Evolutionary conservation across 2,797 vertebrate species (phyloP).

Genomic region (Chelidonichthys spinosus): DNA sequence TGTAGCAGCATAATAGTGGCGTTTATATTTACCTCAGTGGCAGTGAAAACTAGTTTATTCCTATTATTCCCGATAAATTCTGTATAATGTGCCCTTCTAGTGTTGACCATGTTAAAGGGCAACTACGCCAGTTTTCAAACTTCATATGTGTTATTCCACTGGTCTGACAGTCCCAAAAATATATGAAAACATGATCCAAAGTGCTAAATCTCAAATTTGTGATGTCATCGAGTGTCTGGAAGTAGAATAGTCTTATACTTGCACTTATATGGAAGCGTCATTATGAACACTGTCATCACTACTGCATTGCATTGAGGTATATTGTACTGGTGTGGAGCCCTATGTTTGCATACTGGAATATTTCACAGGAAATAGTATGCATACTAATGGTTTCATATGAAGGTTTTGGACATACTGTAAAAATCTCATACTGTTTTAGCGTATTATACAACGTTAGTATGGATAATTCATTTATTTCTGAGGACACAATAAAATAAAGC

Average conservation of each 20-base stretch:
- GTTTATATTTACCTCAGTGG: background rate
- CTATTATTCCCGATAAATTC: background rate
- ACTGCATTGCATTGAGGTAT: background rate
- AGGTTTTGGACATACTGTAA: too few relatives aligned
- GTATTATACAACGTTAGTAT: background rate
- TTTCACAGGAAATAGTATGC: background rate
- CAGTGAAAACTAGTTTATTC: background rate
- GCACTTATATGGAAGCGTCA: background rate
- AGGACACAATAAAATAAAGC: background rate
- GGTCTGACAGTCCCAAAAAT: background rate
- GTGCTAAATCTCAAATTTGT: too few relatives aligned
- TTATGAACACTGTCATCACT: background rate
- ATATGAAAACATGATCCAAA: too few relatives aligned
- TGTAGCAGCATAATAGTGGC: constrained; percentile 4
- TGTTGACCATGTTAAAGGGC: background rate
- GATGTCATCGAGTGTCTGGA: too few relatives aligned
- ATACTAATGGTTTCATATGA: background rate
- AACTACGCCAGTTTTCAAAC: background rate
- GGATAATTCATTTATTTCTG: background rate
- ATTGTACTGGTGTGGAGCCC: background rate
- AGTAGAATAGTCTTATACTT: background rate
- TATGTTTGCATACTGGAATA: background rate
- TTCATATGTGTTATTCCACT: background rate
- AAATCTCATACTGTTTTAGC: too few relatives aligned
- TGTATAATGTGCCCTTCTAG: background rate